Evolutionary conservation across 2,888 invertebrate genomes (phyloP).

Genomic region (Athetis lepigone): DNA sequence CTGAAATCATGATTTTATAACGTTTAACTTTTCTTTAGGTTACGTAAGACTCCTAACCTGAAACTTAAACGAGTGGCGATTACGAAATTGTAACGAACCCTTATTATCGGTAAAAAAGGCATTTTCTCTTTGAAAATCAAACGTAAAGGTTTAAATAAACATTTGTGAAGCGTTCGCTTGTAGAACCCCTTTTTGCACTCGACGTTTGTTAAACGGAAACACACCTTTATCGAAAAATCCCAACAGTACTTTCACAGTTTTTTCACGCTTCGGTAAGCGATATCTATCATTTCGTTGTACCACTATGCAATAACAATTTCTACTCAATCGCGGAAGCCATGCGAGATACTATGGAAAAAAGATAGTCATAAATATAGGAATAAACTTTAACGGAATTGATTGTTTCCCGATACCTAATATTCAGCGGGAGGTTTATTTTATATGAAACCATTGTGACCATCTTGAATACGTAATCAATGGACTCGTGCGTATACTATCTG

Average conservation of each 20-base stretch:
- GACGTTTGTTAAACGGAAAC: conserved; percentile 44
- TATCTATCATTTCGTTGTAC: conserved; percentile 41
- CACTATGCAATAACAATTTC: conserved; percentile 45
- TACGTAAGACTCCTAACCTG: conserved; percentile 32
- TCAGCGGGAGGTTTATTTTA: conserved; percentile 34
- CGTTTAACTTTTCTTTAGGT: conserved; percentile 63
- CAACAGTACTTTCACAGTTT: conserved; percentile 30
- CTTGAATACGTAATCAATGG: conserved; percentile 32
- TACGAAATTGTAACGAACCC: conserved; percentile 22
- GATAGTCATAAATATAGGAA: conserved; percentile 50
- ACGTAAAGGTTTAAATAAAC: conserved; percentile 25
- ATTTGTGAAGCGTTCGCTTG: conserved; percentile 33
- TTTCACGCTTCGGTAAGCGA: conserved; percentile 34
- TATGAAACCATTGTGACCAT: conserved; percentile 29
- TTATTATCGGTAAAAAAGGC: background rate
- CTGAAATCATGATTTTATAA: conserved; percentile 61
- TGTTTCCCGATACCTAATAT: conserved; percentile 52
- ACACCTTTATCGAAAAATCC: conserved; percentile 42
- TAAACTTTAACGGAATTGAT: conserved; percentile 49
- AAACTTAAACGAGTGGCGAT: conserved; percentile 25
- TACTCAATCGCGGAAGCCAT: conserved; percentile 39
- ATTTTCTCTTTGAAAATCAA: conserved; percentile 28
- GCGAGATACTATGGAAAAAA: conserved; percentile 34
- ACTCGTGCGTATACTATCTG: conserved; percentile 3
- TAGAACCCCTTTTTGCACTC: conserved; percentile 37